Evolutionary conservation across 92 coral and sea anemone species (phyloP).

Genomic region (Porites lobata): DNA sequence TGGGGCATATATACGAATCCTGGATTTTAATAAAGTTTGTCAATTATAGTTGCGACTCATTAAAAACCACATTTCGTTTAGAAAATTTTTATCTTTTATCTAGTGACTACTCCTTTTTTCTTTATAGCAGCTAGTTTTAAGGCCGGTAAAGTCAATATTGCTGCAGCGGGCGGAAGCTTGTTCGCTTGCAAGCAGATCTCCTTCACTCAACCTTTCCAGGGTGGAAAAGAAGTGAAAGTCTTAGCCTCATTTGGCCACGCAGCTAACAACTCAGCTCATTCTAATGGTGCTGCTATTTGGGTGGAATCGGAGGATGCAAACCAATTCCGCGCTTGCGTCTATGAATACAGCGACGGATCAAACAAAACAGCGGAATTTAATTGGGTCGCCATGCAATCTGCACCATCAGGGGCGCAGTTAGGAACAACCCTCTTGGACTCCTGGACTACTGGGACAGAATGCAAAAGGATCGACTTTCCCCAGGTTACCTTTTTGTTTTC

Average conservation of each 20-base stretch:
- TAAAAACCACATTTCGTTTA: no score
- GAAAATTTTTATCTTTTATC: no score
- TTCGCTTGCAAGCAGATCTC: slow-evolving; percentile 12
- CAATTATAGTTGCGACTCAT: not conserved
- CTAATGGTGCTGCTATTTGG: slow-evolving; percentile 18
- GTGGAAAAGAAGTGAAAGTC: not conserved
- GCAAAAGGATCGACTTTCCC: not conserved
- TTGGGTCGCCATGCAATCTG: slow-evolving; percentile 18
- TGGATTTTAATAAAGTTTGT: not conserved
- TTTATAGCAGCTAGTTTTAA: not conserved
- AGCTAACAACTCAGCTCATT: not conserved
- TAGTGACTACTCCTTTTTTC: not conserved
- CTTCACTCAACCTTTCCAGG: not conserved
- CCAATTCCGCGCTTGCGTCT: not conserved
- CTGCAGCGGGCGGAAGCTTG: not conserved
- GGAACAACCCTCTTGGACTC: slow-evolving; percentile 2
- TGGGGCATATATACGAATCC: no score
- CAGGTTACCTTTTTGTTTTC: not conserved
- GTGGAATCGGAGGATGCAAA: not conserved
- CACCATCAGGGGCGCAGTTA: not conserved
- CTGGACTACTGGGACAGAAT: slow-evolving; percentile 13
- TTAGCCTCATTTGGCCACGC: slow-evolving; percentile 21
- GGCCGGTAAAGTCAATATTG: slow-evolving; percentile 8
- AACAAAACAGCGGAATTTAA: not conserved
- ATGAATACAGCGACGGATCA: slow-evolving; percentile 11